Base-by-base conservation (phyloP, 2,797 vertebrate genomes). In the Neomorphus geoffroyi region DNA sequence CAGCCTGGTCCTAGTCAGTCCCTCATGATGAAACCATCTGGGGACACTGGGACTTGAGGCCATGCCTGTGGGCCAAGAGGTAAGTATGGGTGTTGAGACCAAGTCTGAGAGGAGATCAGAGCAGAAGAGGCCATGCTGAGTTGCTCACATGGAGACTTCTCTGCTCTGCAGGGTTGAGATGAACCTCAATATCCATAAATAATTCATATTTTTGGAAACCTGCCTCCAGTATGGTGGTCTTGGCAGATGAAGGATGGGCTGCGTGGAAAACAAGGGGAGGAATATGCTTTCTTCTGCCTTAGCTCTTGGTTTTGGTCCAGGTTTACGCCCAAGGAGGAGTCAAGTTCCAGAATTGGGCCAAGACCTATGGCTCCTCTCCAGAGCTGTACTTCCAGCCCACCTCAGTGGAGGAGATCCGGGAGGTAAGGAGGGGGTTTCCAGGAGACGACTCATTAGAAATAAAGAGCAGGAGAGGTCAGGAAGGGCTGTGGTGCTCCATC, bases 301-400 rank as follows among this genome's bases (percentile, higher is more conserved):
- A 70, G 11, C 57, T 64, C 58, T 50, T 70, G 27, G 0, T 70
- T 65, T 65, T 39, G 35, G 5, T 48, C 27, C 80, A 98, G 97
- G 97, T 97, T 28, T 96, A 98, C 0, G 97, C 98, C 6, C 90
- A 96, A 56, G 96, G 95, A 92, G 98, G 98, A 32, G 84, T 97
- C 90, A 96, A 80, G 66, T 98, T 98, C 94, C 97, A 97, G 66
- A 98, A 98, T 86, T 98, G 98, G 98, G 98, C 98, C 0, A 95
- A 82, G 93, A 98, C 98, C 9, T 98, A 98, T 4, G 96, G 97
- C 35, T 98, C 96, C 28, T 95, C 69, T 45, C 98, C 98, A 0
- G 98, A 98, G 88, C 95, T 98, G 16, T 98, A 96, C 91, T 98
- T 97, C 80, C 98, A 98, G 88, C 98, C 98, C 35, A 93, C 92